Conservation (phyloP, 2,888 invertebrate species). For the Chrysodeixis includens region DNA sequence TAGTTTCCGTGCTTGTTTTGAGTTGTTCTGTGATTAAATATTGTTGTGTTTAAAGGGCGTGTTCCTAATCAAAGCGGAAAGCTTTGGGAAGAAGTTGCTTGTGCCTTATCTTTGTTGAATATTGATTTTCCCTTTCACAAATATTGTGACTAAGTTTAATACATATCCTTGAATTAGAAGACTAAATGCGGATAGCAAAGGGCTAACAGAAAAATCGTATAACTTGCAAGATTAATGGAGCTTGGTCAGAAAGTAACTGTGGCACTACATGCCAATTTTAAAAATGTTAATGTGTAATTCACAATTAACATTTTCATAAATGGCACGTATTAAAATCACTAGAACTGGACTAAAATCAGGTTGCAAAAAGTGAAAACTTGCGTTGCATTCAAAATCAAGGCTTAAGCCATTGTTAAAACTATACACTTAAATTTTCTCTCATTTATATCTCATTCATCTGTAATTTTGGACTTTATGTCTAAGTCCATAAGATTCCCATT, state of each 20-base stretch:
- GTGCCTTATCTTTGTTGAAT: background rate
- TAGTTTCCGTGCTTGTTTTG: background rate
- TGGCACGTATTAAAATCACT: too few relatives aligned
- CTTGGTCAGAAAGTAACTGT: too few relatives aligned
- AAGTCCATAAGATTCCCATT: background rate
- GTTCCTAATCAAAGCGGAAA: too few relatives aligned
- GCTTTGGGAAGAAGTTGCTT: background rate
- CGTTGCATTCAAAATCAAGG: background rate
- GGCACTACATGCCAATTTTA: too few relatives aligned
- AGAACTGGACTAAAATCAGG: background rate
- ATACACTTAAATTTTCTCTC: background rate
- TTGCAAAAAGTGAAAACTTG: background rate
- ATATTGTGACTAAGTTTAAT: background rate
- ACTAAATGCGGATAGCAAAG: too few relatives aligned
- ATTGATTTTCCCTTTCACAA: background rate
- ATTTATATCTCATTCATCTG: background rate
- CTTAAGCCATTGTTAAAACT: background rate
- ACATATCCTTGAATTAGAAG: too few relatives aligned
- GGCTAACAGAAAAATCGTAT: too few relatives aligned
- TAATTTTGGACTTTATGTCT: background rate
- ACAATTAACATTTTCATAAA: too few relatives aligned
- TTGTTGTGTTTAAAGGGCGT: background rate
- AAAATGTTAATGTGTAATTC: too few relatives aligned
- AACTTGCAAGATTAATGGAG: too few relatives aligned
- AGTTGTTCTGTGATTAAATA: background rate